Conservation (phyloP, 2,888 invertebrate species). For the Hirudinaria manillensis region DNA sequence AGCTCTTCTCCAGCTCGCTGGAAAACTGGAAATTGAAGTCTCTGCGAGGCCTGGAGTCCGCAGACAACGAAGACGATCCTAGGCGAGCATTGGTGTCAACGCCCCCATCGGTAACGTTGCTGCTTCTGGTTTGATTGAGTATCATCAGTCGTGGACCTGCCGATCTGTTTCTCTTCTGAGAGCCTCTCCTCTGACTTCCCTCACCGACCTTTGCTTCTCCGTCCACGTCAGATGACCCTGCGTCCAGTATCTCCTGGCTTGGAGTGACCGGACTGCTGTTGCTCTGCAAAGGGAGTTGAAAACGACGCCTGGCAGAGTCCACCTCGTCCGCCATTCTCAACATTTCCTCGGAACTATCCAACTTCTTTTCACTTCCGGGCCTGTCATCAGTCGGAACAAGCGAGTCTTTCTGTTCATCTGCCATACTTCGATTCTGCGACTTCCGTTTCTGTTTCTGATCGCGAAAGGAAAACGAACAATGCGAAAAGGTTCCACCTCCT, state of each 20-base stretch:
- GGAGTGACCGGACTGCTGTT: slow-evolving; percentile 24
- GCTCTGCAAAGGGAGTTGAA: neutral
- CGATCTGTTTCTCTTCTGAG: slow-evolving; percentile 4
- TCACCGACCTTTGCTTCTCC: neutral
- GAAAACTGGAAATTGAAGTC: slow-evolving; percentile 14
- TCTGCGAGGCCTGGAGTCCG: neutral
- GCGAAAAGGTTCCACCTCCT: neutral
- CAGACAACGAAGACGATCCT: neutral
- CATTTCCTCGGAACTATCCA: neutral
- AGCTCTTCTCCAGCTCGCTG: slow-evolving; percentile 14
- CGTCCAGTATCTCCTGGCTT: neutral
- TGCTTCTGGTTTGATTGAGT: neutral
- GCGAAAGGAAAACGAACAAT: no score
- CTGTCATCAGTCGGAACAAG: no score
- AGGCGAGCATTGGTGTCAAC: neutral
- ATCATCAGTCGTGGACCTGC: neutral
- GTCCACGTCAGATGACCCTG: no score
- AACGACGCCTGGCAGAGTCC: no score
- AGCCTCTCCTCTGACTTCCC: slow-evolving; percentile 4
- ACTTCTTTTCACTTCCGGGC: neutral
- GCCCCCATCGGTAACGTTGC: neutral
- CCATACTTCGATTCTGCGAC: no score
- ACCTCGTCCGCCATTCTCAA: neutral
- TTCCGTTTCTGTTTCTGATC: no score
- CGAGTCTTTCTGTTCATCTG: no score